These are phyloP conservation scores for Coelogynopora nodosa DNA, from an alignment of 2,888 invertebrate species.

Conservation along the genomic window DNA sequence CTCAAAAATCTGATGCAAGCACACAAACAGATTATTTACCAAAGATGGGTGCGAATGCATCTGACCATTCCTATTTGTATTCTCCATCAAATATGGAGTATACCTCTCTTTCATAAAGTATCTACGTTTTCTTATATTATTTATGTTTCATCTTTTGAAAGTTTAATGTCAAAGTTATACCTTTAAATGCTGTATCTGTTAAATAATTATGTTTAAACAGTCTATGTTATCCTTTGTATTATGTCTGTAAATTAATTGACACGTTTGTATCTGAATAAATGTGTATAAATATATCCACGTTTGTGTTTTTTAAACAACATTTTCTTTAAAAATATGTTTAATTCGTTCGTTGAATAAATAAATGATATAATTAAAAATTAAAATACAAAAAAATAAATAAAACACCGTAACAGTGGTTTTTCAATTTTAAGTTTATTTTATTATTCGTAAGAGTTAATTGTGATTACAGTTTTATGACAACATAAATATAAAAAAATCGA, in stretches of 20 bases:
- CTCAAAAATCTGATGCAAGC: background rate
- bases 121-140: background rate
- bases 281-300: background rate
- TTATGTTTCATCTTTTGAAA: background rate
- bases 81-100: background rate
- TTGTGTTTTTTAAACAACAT: background rate
- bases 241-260: background rate
- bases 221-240: background rate
- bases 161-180: background rate
- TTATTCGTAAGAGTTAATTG: no score
- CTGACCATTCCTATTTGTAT: background rate
- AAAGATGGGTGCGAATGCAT: background rate
- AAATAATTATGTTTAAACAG: background rate
- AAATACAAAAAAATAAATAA: background rate
- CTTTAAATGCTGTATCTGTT: background rate
- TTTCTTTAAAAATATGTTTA: background rate
- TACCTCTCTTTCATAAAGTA: background rate
- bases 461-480: no score
- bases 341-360: background rate
- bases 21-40: background rate
- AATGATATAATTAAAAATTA: background rate
- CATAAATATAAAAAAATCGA: background rate
- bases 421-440: no score
- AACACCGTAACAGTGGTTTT: no score
- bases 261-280: background rate